Conservation (phyloP, 2,113 vertebrate genomes). For the Prunella himalayana region DNA sequence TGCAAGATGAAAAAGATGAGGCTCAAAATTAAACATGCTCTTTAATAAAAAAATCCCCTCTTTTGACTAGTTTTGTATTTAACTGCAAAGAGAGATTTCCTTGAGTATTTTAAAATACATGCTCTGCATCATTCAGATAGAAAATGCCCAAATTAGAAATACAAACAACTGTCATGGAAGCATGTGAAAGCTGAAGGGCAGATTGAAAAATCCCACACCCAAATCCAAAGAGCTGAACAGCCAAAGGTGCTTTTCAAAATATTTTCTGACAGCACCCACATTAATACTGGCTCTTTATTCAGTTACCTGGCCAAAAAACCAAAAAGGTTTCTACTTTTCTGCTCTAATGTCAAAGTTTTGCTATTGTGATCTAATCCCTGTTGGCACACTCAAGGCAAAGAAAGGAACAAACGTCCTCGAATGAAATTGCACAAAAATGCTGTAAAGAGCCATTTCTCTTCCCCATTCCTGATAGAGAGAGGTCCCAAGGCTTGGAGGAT, state of each 20-base stretch:
- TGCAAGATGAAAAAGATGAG: background rate
- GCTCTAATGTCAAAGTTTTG: background rate
- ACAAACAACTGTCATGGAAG: background rate
- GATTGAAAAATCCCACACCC: background rate
- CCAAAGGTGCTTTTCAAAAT: background rate
- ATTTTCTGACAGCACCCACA: background rate
- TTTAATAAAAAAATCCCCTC: background rate
- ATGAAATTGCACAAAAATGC: background rate
- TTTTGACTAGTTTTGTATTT: background rate
- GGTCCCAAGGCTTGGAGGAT: background rate
- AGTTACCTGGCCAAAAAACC: background rate
- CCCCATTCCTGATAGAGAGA: background rate
- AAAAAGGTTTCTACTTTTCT: background rate
- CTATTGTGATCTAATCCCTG: background rate
- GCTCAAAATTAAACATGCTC: background rate
- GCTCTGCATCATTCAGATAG: background rate
- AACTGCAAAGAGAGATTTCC: background rate
- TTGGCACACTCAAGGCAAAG: background rate
- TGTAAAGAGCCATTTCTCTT: background rate
- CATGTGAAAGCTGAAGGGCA: background rate
- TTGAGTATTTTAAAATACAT: background rate
- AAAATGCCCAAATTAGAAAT: background rate
- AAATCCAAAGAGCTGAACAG: background rate
- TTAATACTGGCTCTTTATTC: background rate
- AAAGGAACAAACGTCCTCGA: background rate